phyloP scores from a whole-genome alignment of 2,888 invertebrate genomes.

The Girardia tigrina region DNA sequence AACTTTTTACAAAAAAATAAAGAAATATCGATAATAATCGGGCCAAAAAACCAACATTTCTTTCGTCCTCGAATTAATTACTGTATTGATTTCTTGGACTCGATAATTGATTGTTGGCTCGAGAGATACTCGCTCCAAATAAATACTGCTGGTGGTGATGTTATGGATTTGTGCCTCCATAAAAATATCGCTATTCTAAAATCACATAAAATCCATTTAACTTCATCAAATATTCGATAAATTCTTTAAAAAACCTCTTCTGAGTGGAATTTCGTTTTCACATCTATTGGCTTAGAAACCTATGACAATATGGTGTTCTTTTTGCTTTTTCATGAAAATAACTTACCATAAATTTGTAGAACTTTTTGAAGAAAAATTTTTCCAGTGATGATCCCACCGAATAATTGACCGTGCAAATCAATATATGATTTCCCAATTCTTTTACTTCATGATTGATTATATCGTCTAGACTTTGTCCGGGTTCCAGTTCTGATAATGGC shows the following conservation, averaged over 20 bases:
- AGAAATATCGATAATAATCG: too few relatives aligned
- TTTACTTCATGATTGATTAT: conserved; percentile 98
- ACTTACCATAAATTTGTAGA: conserved; percentile 70
- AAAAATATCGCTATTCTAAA: conserved; percentile 59
- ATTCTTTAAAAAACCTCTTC: conserved; percentile 56
- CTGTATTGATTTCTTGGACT: conserved; percentile 51
- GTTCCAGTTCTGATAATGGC: conserved; percentile 55
- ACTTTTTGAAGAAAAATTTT: conserved; percentile 77
- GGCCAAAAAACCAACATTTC: neutral
- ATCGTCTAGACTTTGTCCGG: conserved; percentile 76
- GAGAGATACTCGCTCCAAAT: conserved; percentile 77
- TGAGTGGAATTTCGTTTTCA: conserved; percentile 93
- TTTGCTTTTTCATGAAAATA: neutral
- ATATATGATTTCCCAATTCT: conserved; percentile 87
- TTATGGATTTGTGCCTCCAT: conserved; percentile 73
- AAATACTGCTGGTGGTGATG: conserved; percentile 77
- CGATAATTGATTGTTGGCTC: conserved; percentile 80
- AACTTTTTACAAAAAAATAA: neutral
- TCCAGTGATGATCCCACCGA: conserved; percentile 57
- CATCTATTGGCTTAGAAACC: conserved; percentile 90
- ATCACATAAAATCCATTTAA: too few relatives aligned
- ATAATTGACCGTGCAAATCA: conserved; percentile 90
- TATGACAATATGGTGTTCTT: conserved; percentile 45
- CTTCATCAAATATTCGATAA: too few relatives aligned
- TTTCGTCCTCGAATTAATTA: neutral